Percentiles rank a stretch among this genome's conserved stretches.
Conservation (phyloP, 2,113 vertebrate genomes). For the Carassius carassius region DNA sequence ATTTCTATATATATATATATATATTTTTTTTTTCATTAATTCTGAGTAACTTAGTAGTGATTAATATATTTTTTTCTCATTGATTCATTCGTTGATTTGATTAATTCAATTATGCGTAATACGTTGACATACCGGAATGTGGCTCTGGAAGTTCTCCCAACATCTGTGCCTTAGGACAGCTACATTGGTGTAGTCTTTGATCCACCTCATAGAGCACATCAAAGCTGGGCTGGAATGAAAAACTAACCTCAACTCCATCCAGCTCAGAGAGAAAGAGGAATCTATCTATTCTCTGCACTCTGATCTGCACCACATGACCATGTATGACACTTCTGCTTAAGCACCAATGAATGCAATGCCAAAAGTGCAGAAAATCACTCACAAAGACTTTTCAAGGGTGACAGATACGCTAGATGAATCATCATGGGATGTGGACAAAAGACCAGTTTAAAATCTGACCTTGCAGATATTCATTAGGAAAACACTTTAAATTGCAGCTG, state of each 20-base stretch:
- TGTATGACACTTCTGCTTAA: constrained; percentile 6
- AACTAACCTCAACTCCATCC: constrained; percentile 36
- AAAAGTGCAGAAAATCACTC: constrained; percentile 24
- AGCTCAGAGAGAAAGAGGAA: constrained; percentile 33
- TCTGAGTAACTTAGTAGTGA: background rate
- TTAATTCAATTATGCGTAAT: constrained; percentile 17
- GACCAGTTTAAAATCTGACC: constrained; percentile 17
- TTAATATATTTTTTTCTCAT: background rate
- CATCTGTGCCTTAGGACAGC: constrained; percentile 53
- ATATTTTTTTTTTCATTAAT: background rate
- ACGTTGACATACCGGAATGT: constrained; percentile 25
- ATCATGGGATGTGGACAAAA: constrained; percentile 11
- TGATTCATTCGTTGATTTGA: background rate
- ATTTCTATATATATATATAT: no score
- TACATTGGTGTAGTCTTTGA: constrained; percentile 67
- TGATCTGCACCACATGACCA: constrained; percentile 31
- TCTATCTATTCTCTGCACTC: constrained; percentile 24
- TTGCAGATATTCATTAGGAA: constrained; percentile 23
- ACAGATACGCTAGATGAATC: constrained; percentile 11
- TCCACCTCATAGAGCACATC: constrained; percentile 67
- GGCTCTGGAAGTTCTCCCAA: constrained; percentile 40
- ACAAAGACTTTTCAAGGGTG: background rate
- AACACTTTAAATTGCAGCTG: constrained; percentile 10
- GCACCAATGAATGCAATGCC: background rate
- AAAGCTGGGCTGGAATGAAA: constrained; percentile 61